Conservation (phyloP, 2,113 vertebrate species). For the Progne subis region DNA sequence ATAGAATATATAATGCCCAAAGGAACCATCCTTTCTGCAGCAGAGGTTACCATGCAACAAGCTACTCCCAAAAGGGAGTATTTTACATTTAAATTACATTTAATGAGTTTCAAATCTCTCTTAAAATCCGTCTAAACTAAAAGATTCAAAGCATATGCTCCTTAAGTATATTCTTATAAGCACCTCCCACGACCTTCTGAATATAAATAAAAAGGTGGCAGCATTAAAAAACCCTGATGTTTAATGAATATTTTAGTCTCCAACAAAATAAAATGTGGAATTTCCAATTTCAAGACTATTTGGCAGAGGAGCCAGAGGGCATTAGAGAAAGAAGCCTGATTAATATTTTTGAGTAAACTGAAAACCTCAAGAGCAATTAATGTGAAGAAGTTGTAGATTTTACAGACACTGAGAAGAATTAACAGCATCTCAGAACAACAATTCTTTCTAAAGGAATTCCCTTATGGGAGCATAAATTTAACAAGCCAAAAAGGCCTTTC, state of each 20-base stretch:
- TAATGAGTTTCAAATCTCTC: not conserved
- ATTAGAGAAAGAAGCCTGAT: slow-evolving; percentile 31
- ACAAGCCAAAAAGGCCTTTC: slow-evolving; percentile 1
- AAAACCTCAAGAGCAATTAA: slow-evolving; percentile 33
- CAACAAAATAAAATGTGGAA: not conserved
- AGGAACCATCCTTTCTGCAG: not conserved
- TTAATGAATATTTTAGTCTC: not conserved
- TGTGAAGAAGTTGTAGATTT: slow-evolving; percentile 14
- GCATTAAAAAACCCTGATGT: not conserved
- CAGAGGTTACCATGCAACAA: not conserved
- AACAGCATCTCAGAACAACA: slow-evolving; percentile 25
- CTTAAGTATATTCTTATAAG: not conserved
- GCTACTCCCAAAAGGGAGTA: not conserved
- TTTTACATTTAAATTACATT: not conserved
- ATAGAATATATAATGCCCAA: not conserved
- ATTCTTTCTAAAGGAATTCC: not conserved
- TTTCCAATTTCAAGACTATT: slow-evolving; percentile 26
- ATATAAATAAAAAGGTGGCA: not conserved
- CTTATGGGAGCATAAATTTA: not conserved
- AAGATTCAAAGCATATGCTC: not conserved
- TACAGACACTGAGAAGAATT: slow-evolving; percentile 41
- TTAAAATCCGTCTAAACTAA: not conserved
- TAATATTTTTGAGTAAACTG: slow-evolving; percentile 13
- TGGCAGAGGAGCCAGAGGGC: not conserved
- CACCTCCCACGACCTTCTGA: not conserved